Evolutionary conservation across 1,140 invertebrate genomes (phyloP), one percentile per base, ranked within the genome.

Genomic region (Rhagoletis zephyria): DNA sequence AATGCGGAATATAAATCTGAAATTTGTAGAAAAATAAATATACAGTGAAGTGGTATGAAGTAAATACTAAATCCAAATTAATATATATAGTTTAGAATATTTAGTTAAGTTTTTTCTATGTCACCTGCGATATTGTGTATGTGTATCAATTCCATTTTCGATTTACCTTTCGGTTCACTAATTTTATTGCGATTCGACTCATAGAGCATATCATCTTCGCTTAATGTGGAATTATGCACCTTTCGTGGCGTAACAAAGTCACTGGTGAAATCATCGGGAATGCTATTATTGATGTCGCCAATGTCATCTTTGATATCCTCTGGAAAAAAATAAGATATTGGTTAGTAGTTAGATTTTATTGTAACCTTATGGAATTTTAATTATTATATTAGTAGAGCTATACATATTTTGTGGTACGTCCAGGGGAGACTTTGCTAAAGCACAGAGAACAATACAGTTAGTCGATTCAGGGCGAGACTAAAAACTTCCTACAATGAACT

Each of bases 171-270:
- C 7, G 89, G 89, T 48, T 88, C 91, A 70, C 88, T 91, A 67
- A 89, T 91, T 51, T 89, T 91, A 70, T 89, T 90, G 45, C 91
- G 87, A 87, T 92, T 92, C 16, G 92, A 93, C 87, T 93, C 92
- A 88, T 93, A 93, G 7, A 93, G 88, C 81, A 93, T 88, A 87
- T 93, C 92, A 59, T 90, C 92, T 9, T 89, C 89, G 88, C 92
- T 92, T 14, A 93, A 90, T 77, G 89, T 91, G 61, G 89, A 88
- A 85, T 92, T 91, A 88, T 92, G 88, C 60, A 92, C 88, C 85
- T 93, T 93, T 19, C 86, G 90, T 74, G 90, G 92, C 30, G 87
- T 91, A 0, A 92, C 90, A 88, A 88, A 89, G 86, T 88, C 89
- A 63, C 88, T 90, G 40, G 60, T 87, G 14, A 90, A 88, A 42